A percentile compares a stretch with the other conserved stretches of the same genome.
These are phyloP conservation scores for Erethizon dorsatum DNA, from an alignment of 2,797 vertebrate genomes.

Conservation along the genomic window DNA sequence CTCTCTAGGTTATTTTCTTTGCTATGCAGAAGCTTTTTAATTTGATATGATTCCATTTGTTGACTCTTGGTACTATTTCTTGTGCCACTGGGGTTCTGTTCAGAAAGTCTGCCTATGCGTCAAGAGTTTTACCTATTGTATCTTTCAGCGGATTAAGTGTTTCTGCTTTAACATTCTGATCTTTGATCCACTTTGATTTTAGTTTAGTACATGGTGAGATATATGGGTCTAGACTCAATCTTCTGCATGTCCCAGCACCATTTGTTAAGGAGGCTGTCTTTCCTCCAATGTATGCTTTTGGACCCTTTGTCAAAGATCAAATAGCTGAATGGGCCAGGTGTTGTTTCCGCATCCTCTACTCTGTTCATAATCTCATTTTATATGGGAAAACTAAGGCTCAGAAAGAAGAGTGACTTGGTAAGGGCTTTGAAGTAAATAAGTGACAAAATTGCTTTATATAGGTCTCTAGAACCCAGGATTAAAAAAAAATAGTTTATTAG, in stretches of 20 bases:
- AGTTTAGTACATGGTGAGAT: too few relatives aligned
- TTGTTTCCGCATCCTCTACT: not conserved
- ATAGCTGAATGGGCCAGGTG: not conserved
- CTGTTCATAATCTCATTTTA: not conserved
- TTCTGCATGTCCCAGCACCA: not conserved
- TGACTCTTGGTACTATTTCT: not conserved
- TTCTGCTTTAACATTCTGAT: not conserved
- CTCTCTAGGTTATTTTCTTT: not conserved
- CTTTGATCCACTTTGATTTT: not conserved
- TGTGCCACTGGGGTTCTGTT: not conserved
- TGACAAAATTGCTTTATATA: not conserved
- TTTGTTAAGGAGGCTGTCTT: not conserved
- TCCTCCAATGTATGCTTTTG: not conserved
- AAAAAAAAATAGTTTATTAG: not conserved
- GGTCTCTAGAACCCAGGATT: not conserved
- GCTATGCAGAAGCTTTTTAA: not conserved
- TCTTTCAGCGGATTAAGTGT: not conserved
- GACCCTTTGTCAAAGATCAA: not conserved
- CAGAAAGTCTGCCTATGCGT: not conserved
- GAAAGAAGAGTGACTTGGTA: conserved; percentile 17
- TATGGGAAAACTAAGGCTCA: not conserved
- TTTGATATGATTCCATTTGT: not conserved
- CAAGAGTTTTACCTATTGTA: not conserved
- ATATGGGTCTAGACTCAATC: not conserved
- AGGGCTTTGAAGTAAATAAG: not conserved